Base-by-base conservation (phyloP, 1,140 invertebrate genomes). In the Idris sp. region DNA sequence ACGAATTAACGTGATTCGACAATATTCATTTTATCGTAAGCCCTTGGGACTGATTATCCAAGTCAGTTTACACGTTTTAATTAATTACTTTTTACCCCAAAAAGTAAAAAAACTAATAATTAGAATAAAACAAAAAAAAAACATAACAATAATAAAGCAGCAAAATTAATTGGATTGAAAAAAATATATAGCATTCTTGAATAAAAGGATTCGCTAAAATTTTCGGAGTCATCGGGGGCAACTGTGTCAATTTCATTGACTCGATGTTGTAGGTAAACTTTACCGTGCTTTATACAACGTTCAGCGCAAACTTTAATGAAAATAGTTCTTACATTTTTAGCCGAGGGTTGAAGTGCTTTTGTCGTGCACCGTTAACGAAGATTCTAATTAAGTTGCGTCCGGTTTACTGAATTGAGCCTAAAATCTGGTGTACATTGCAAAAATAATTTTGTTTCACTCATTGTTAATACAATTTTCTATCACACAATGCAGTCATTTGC, bases 261-360 rank as follows among this genome's bases (percentile, higher is more conserved):
- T 46, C 67, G 41, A 59, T 62, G 67, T 41, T 48, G 54, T 48
- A 61, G 22, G 67, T 62, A 81, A 77, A 81, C 74, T 82, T 83
- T 79, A 65, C 46, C 74, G 49, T 44, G 74, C 74, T 74, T 74
- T 67, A 74, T 74, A 59, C 38, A 38, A 41, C 48, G 72, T 75
- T 77, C 71, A 67, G 65, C n/a, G n/a, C 53, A 61, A 80, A 83
- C 77, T 84, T 82, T 83, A 83, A 84, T 84, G 82, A 83, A 84
- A 84, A 84, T 84, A 83, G 81, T 83, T 84, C 71, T 82, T 83
- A 79, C 78, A 79, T 83, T 83, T 83, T 84, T 81, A 79, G 74
- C 74, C 46, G 64, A 48, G 51, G 56, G 64, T 77, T 36, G 41
- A 68, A 75, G 64, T 69, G 73, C 73, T 75, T 69, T 75, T 75